These are phyloP conservation scores for Frankliniella fusca DNA, from an alignment of 2,888 invertebrate genomes.

Conservation along the genomic window DNA sequence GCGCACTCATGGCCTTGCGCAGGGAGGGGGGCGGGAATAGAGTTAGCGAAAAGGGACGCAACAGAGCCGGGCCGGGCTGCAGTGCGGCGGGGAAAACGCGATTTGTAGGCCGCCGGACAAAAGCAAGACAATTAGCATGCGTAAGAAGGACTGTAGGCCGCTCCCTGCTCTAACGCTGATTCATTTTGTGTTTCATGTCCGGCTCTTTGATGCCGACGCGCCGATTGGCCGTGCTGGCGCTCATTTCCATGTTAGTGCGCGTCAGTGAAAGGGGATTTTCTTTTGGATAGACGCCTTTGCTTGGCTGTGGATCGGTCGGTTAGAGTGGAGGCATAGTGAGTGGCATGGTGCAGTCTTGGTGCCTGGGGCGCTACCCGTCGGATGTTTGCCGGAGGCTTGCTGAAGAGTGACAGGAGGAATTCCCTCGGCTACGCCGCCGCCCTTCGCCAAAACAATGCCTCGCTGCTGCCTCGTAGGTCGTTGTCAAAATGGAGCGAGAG, in stretches of 20 bases:
- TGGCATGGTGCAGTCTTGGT: background rate
- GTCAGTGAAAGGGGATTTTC: background rate
- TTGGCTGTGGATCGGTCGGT: background rate
- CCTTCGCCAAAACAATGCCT: background rate
- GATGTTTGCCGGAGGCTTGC: too few species aligned
- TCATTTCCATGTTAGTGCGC: too few species aligned
- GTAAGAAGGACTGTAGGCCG: background rate
- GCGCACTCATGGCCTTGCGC: too few species aligned
- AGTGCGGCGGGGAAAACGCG: background rate
- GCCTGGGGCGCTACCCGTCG: background rate
- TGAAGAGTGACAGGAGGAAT: background rate
- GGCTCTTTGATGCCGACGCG: background rate
- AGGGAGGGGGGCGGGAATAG: too few species aligned
- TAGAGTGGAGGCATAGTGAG: background rate
- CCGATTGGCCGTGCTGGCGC: too few species aligned
- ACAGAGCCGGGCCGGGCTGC: background rate
- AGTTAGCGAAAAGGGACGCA: background rate
- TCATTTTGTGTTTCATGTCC: background rate
- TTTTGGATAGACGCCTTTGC: background rate
- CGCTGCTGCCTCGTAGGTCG: background rate
- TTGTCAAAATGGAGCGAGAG: background rate
- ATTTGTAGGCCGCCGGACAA: slow-evolving; percentile 5
- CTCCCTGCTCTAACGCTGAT: background rate
- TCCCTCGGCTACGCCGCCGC: background rate
- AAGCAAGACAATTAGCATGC: slow-evolving; percentile 15